phyloP scores from a whole-genome alignment of 2,888 invertebrate genomes.

The Calameuta pallipes region DNA sequence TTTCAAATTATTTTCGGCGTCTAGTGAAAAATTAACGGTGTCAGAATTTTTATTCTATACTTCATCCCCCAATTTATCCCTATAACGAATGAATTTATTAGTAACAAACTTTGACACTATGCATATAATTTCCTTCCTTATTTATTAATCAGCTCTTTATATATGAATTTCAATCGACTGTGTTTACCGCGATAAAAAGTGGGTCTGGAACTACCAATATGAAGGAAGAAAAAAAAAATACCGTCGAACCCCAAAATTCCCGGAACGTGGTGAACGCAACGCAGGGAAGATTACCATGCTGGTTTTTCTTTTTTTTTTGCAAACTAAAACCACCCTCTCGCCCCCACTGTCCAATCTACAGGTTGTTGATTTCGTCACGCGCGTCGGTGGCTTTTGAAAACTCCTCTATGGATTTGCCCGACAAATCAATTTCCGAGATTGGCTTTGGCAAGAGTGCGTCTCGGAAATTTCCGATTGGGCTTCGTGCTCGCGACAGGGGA shows the following conservation, averaged over 20 bases:
- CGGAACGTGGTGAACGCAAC: not conserved
- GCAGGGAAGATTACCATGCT: not conserved
- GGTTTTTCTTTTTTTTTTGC: not conserved
- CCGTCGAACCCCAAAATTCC: not conserved
- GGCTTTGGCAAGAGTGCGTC: not conserved
- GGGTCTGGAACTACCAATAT: not conserved
- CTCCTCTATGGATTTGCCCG: slow-evolving; percentile 7
- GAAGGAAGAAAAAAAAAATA: not conserved
- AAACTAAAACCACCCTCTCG: not conserved
- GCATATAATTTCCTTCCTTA: not conserved
- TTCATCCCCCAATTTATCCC: not conserved
- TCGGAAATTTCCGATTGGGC: not conserved
- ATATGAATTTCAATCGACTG: not conserved
- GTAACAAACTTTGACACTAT: not conserved
- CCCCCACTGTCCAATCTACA: not conserved
- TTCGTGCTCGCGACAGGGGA: not conserved
- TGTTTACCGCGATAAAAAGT: not conserved
- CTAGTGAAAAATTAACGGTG: slow-evolving; percentile 59
- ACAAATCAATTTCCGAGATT: slow-evolving; percentile 1
- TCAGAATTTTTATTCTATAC: slow-evolving; percentile 53
- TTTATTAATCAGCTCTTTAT: not conserved
- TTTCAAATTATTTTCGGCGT: slow-evolving; percentile 40
- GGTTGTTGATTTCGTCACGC: not conserved
- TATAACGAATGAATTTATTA: not conserved
- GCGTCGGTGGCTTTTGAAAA: not conserved